These are phyloP conservation scores for Chrysotoxum bicinctum DNA, from an alignment of 2,888 invertebrate genomes.

Conservation along the genomic window DNA sequence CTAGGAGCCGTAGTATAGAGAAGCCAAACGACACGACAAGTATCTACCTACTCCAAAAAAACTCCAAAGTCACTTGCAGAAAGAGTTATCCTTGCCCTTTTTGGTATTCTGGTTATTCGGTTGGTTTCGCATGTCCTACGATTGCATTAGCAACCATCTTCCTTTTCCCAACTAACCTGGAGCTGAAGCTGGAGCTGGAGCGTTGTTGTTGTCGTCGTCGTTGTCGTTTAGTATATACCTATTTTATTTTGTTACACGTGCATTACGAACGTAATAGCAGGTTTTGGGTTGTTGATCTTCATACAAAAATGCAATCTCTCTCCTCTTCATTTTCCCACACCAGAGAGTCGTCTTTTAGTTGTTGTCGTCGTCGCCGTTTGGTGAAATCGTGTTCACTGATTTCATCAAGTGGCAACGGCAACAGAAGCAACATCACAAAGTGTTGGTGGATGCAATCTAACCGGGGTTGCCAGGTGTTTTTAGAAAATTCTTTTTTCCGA, in stretches of 20 bases:
- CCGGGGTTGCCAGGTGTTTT: background rate
- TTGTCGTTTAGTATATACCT: background rate
- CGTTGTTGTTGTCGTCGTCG: background rate
- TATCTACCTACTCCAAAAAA: conserved; percentile 25
- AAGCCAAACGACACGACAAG: conserved; percentile 36
- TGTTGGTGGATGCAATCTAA: background rate
- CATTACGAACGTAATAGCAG: conserved; percentile 62
- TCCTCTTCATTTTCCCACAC: conserved; percentile 7
- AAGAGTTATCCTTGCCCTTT: conserved; percentile 68
- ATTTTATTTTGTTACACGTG: conserved; percentile 22
- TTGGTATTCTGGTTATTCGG: conserved; percentile 66
- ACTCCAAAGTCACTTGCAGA: conserved; percentile 62
- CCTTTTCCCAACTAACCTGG: background rate
- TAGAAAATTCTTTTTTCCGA: too few relatives aligned
- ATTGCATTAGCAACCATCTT: conserved; percentile 46
- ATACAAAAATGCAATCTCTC: conserved; percentile 58
- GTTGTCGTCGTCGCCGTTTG: conserved; percentile 16
- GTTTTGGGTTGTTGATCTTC: conserved; percentile 72
- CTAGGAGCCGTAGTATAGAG: conserved; percentile 1
- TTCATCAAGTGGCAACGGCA: conserved; percentile 68
- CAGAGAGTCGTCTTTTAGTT: background rate
- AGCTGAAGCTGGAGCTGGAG: background rate
- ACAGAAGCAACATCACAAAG: conserved; percentile 50
- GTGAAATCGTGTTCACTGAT: conserved; percentile 68
- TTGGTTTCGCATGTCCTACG: conserved; percentile 67